Conservation (phyloP, 1,140 invertebrate genomes). For the Hycleus phaleratus region DNA sequence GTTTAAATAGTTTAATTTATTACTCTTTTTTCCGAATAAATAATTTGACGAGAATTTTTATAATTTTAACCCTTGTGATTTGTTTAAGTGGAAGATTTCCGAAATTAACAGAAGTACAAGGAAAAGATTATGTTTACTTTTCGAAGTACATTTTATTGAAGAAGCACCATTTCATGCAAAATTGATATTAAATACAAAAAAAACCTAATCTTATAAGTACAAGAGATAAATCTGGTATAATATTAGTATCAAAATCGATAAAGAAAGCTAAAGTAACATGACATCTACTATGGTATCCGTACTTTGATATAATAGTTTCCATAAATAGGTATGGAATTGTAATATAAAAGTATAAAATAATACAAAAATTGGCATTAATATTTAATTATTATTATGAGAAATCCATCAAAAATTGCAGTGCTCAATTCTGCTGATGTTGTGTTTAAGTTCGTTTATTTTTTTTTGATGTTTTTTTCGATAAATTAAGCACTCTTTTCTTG, state of each 20-base stretch:
- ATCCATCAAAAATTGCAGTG: neutral
- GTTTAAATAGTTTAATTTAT: too few species aligned
- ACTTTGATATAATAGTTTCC: slow-evolving; percentile 3
- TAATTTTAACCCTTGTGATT: too few species aligned
- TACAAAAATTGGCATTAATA: slow-evolving; percentile 27
- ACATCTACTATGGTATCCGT: slow-evolving; percentile 8
- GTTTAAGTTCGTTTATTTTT: neutral
- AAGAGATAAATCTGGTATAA: slow-evolving; percentile 12
- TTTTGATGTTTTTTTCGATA: neutral
- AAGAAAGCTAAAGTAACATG: slow-evolving; percentile 17
- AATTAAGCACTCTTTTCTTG: slow-evolving; percentile 52
- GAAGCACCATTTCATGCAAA: slow-evolving; percentile 35
- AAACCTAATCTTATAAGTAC: slow-evolving; percentile 9
- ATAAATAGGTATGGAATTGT: slow-evolving; percentile 29
- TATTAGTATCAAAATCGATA: slow-evolving; percentile 18
- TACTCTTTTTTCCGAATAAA: too few species aligned
- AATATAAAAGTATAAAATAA: slow-evolving; percentile 37
- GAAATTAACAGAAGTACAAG: too few species aligned
- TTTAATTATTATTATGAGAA: neutral
- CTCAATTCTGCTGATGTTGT: neutral
- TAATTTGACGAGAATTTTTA: too few species aligned
- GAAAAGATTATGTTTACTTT: too few species aligned
- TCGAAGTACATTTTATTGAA: slow-evolving; percentile 22
- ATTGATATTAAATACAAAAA: slow-evolving; percentile 20
- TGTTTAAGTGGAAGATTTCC: too few species aligned